Base-by-base conservation (phyloP, 64 coral and sea anemone genomes). In the Montipora capricornis region DNA sequence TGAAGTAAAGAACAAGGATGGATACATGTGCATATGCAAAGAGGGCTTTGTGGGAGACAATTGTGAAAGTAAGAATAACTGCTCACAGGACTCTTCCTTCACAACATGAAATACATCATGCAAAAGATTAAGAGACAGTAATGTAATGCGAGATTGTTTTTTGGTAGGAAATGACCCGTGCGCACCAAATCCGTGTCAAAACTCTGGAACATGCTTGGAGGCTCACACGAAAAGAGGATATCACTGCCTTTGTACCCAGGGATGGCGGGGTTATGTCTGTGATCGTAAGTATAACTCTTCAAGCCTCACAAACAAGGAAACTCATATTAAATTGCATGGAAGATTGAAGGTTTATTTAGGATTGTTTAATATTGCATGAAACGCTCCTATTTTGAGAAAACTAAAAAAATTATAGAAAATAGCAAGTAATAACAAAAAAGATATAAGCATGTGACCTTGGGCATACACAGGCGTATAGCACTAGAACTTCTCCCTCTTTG, bases 21-120 rank as follows among this genome's bases (percentile, higher is more conserved):
- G 98, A 6, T 99, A 81, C 51, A 81, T 96, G 79, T 99, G 98
- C 46, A 89, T 99, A 24, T 99, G 98, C 68, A 99, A 96, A 77
- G 88, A 90, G 22, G 98, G 98, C n/a, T 99, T 92, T 81, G 81
- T 92, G 13, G 98, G 98, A 22, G 53, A 82, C 17, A 90, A 86
- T 5, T 99, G 98, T 44, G 92, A 96, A 29, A 90, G 98, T 99
- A 96, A 94, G 98, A 79, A 53, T 20, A 12, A 24, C 4, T 15
- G 14, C 37, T 37, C 37, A 37, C 37, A 37, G 37, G 37, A 37
- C 37, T 37, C 37, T 37, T 37, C 37, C 37, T 37, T 37, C 37
- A 37, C 0, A 37, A 37, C 37, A 37, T 37, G 37, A 37, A 37
- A 37, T 37, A 37, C 1, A 37, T 37, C 37, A 37, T 37, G 37